Base-by-base conservation (phyloP, 1,140 invertebrate genomes). In the Reticulitermes speratus region DNA sequence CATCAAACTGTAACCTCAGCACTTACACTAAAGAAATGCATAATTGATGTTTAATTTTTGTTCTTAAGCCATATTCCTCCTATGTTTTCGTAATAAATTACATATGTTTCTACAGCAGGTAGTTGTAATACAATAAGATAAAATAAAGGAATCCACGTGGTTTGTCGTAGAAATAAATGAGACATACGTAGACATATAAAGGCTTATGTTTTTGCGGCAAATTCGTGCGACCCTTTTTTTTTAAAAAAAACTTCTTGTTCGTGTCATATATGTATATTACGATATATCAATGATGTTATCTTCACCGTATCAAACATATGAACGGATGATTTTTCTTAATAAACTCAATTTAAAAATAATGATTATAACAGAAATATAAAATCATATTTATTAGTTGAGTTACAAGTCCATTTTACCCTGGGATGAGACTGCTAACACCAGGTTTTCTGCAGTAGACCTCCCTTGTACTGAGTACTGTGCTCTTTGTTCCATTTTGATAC, bases 181-280 rank as follows among this genome's bases (percentile, higher is more conserved):
- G n/a, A 75, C 9, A 30, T 75, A 75, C n/a, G 65, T 75, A 75
- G 65, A 75, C 14, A 75, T 25, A 75, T 75, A 75, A 25, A 75
- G 1, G 25, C 65, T 75, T 75, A 75, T 75, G 25, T 75, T 75
- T 30, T 75, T 75, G 65, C 65, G 65, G n/a, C 65, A 75, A 30
- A 75, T 75, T 75, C 25, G 65, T 75, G 65, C 65, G 59, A 75
- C n/a, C n/a, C n/a, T 75, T 75, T 75, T 75, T 75, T 75, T 75
- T 75, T 75, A 75, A 30, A 25, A 75, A 8, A 5, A 75, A 8
- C n/a, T 75, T 75, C 65, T 30, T 75, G 65, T 75, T 75, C 65
- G n/a, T 75, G 30, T 75, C n/a, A 30, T 75, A 25, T 75, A 75
- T 25, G 65, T 75, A 75, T 75, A 75, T 75, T 75, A 75, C n/a